Percentiles rank a stretch among this genome's conserved stretches.
phyloP scores from a whole-genome alignment of 2,888 invertebrate species.

The Elegia similella region DNA sequence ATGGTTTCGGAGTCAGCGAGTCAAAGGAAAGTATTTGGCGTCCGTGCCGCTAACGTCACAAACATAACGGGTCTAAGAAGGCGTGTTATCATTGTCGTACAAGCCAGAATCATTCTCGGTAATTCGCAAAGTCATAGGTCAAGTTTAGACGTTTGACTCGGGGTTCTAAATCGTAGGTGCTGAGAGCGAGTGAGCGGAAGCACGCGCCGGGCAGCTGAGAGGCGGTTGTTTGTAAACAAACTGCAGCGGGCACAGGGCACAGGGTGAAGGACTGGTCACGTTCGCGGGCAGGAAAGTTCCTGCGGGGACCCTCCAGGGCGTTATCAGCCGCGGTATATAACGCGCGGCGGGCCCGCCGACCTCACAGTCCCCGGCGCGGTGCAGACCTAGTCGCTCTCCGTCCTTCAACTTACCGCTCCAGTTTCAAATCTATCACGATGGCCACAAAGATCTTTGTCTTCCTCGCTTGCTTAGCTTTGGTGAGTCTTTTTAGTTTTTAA shows the following conservation, averaged over 20 bases:
- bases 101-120: constrained; percentile 7
- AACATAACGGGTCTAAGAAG: not conserved
- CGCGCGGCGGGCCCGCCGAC: constrained; percentile 28
- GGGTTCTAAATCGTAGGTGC: not conserved
- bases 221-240: constrained; percentile 3
- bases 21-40: not conserved
- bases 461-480: constrained; percentile 62
- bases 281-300: constrained; percentile 28
- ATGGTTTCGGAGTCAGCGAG: too few relatives aligned
- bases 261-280: constrained; percentile 33
- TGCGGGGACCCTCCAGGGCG: constrained; percentile 21
- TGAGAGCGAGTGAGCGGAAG: not conserved
- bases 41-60: not conserved
- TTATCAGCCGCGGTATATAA: constrained; percentile 40
- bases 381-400: constrained; percentile 32
- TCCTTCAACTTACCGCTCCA: constrained; percentile 19
- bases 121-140: constrained; percentile 24
- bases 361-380: constrained; percentile 43
- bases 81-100: constrained; percentile 1
- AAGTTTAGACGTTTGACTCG: constrained; percentile 8
- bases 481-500: constrained; percentile 41
- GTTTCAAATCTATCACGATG: constrained; percentile 38
- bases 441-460: constrained; percentile 54
- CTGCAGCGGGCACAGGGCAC: constrained; percentile 19
- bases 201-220: constrained; percentile 1